Conservation (phyloP, 2,797 vertebrate genomes). For the Neopelma chrysocephalum region DNA sequence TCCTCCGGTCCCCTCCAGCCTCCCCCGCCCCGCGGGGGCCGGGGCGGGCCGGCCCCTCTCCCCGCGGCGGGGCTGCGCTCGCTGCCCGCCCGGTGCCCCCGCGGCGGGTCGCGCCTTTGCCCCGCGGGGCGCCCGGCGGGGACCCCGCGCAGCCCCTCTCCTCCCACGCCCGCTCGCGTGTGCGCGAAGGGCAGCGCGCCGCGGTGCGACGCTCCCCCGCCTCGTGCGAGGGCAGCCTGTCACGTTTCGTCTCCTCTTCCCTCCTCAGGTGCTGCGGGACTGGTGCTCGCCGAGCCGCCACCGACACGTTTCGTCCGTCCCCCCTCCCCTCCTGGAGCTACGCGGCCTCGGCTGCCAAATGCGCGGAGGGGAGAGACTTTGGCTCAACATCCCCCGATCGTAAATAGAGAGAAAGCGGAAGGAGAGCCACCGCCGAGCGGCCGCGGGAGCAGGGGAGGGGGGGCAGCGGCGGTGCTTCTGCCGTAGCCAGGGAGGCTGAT, state of each 20-base stretch:
- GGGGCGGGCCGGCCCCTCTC: not conserved
- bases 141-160: not conserved
- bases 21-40: not conserved
- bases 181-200: not conserved
- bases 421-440: constrained; percentile 53
- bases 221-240: not conserved
- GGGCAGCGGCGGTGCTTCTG: constrained; percentile 49
- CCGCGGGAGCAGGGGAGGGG: constrained; percentile 53
- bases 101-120: not conserved
- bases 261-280: constrained; percentile 62
- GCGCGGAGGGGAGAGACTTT: constrained; percentile 12
- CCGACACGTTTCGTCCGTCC: not conserved
- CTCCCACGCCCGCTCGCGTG: not conserved
- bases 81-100: not conserved
- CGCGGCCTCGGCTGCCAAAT: constrained; percentile 30
- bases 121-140: not conserved
- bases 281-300: not conserved
- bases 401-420: constrained; percentile 65
- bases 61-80: not conserved
- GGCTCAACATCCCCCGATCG: constrained; percentile 13
- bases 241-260: constrained; percentile 27
- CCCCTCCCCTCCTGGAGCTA: not conserved
- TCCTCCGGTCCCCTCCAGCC: not conserved
- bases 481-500: constrained; percentile 79
- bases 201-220: not conserved